These are phyloP conservation scores for Oncopeltus fasciatus DNA, from an alignment of 1,140 invertebrate species.

Conservation along the genomic window DNA sequence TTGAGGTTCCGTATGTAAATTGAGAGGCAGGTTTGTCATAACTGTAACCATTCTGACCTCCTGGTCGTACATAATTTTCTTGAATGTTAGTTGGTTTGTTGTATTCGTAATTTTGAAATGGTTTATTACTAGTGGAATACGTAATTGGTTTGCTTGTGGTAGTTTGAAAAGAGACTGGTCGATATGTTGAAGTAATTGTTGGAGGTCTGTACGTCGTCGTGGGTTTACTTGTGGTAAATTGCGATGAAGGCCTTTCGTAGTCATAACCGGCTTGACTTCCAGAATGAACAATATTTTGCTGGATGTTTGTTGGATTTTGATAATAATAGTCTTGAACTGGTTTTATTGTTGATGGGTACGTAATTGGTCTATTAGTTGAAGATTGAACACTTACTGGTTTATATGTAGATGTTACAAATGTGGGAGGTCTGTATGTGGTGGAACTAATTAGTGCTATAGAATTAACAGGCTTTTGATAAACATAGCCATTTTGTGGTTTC, in stretches of 20 bases:
- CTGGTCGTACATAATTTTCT: not conserved
- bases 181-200: not conserved
- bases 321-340: no score
- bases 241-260: not conserved
- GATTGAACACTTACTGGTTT: no score
- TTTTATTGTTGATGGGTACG: no score
- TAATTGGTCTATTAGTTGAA: no score
- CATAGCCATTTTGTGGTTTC: no score
- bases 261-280: not conserved
- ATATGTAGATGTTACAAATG: no score
- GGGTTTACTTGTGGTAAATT: not conserved
- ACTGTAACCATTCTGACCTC: not conserved
- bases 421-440: no score
- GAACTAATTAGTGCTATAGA: no score
- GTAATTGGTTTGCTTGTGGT: not conserved
- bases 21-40: not conserved
- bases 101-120: not conserved
- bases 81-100: not conserved
- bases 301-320: slow-evolving; percentile 10
- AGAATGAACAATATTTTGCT: not conserved
- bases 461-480: not conserved
- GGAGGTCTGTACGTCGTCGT: not conserved
- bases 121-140: not conserved
- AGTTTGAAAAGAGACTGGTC: not conserved
- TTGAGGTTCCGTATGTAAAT: not conserved